Evolutionary conservation across 1,140 invertebrate species (phyloP), one percentile per base, ranked within the genome.

Genomic region (Camponotus pennsylvanicus): DNA sequence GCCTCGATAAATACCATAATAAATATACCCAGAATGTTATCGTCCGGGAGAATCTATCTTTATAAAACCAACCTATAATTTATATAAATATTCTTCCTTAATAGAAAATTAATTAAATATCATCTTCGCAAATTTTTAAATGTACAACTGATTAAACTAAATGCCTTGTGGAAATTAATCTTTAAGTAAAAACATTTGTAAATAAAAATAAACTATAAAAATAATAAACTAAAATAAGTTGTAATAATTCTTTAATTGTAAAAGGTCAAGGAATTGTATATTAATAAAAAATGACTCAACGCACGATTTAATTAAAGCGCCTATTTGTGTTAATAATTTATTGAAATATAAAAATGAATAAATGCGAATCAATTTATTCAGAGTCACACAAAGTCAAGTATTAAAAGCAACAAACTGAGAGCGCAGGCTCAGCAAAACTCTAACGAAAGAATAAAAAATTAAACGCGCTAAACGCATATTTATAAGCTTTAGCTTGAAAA

Each of bases 271-370:
- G 18, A 40, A 64, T 21, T 9, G 3, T 2, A 18, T 52, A 52
- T 52, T 52, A 18, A 15, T 49, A 42, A 9, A 67, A 52, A 67
- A 67, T n/a, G 13, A 32, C 3, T 52, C 71, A 63, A 57, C 49
- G 45, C 45, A 34, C 42, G 27, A 80, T 0, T 69, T 32, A 49
- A 69, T 69, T 32, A 49, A 69, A 42, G 3, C 3, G 49, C 6
- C 9, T 37, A n/a, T 13, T 42, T 34, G 61, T 45, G n/a, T 15
- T n/a, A 42, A 77, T 64, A 52, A 78, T 66, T 15, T 45, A 37
- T 18, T 78, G 18, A 6, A 66, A 57, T 21, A 27, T 59, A 37
- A 70, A n/a, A 80, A 40, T 42, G 78, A 80, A 64, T 59, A 59
- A 67, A 70, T 34, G 34, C 45, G 45, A 79, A 49, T 1, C 63